Evolutionary conservation across 2,888 invertebrate species (phyloP).

Genomic region (Oxyteleia sp.): DNA sequence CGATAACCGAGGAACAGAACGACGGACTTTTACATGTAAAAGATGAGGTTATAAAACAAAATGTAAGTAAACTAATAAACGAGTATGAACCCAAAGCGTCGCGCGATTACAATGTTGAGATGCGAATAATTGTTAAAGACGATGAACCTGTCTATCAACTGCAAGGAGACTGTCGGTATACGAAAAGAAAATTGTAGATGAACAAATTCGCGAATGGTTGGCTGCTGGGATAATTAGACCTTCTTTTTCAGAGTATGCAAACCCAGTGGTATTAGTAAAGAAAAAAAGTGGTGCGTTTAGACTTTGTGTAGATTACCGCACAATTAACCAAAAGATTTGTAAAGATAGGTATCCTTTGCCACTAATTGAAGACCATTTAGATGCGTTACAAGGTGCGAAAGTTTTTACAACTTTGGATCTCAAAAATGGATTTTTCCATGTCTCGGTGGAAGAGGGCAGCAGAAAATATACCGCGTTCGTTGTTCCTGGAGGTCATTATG

Average conservation of each 20-base stretch:
- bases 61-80: conserved; percentile 3
- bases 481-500: background rate
- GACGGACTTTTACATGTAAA: conserved; percentile 6
- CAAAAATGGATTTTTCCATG: too few relatives aligned
- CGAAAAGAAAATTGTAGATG: background rate
- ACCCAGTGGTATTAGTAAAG: conserved; percentile 46
- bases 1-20: conserved; percentile 1
- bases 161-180: background rate
- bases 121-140: conserved; percentile 3
- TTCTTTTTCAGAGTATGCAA: conserved; percentile 48
- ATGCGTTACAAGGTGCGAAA: background rate
- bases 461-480: conserved; percentile 14
- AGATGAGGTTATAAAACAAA: conserved; percentile 4
- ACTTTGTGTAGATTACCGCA: background rate
- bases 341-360: background rate
- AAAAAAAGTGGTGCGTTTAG: conserved; percentile 21
- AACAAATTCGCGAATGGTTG: conserved; percentile 1
- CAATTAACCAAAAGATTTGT: background rate
- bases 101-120: background rate
- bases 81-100: conserved; percentile 1
- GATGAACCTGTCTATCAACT: conserved; percentile 9
- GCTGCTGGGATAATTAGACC: conserved; percentile 26
- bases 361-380: background rate
- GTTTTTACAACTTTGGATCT: background rate
- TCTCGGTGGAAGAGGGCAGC: background rate